phyloP scores from a whole-genome alignment of 1,140 invertebrate species.

The Ips typographus region DNA sequence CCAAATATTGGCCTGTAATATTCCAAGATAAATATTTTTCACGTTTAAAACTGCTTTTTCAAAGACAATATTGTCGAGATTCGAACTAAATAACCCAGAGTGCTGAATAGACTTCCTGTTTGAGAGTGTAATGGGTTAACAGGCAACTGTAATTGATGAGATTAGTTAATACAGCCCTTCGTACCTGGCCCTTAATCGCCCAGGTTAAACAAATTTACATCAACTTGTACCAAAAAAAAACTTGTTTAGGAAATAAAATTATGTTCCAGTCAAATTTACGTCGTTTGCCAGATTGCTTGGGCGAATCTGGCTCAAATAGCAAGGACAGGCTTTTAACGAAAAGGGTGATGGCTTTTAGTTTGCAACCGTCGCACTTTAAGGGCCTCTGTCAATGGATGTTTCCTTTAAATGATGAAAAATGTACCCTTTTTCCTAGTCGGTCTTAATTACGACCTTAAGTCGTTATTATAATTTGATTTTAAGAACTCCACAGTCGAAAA shows the following conservation, averaged over 20 bases:
- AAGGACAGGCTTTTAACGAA: constrained; percentile 10
- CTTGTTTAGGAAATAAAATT: neutral
- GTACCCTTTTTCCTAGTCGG: neutral
- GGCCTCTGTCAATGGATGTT: neutral
- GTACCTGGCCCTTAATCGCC: no score
- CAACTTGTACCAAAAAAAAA: neutral
- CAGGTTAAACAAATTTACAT: no score
- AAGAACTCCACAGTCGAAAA: neutral
- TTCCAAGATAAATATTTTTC: neutral
- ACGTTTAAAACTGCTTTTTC: neutral
- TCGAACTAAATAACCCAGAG: neutral
- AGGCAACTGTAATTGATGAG: neutral
- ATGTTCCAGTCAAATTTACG: constrained; percentile 2
- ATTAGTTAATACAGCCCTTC: neutral
- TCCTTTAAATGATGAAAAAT: constrained; percentile 6
- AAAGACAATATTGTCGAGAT: neutral
- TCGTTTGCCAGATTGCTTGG: neutral
- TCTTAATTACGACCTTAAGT: neutral
- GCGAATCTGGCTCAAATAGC: constrained; percentile 6
- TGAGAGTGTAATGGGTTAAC: neutral
- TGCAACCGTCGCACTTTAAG: neutral
- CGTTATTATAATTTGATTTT: neutral
- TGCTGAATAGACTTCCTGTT: neutral
- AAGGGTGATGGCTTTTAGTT: constrained; percentile 5
- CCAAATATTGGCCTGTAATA: constrained; percentile 4